Percentiles rank a stretch among this genome's conserved stretches.
Conservation (phyloP, 2,113 vertebrate genomes). For the Sander lucioperca region DNA sequence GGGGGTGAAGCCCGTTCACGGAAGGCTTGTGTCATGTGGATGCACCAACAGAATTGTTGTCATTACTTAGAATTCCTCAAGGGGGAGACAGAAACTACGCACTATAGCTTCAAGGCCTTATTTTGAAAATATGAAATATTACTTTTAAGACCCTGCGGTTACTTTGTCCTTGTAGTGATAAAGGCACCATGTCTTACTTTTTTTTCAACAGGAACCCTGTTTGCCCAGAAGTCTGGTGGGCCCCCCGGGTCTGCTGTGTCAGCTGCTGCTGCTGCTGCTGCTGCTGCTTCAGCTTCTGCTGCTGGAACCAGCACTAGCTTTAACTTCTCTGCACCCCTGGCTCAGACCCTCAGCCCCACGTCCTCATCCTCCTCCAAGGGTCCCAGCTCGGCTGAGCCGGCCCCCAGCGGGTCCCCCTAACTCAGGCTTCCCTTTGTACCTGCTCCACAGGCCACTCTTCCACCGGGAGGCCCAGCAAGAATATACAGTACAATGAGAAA, state of each 20-base stretch:
- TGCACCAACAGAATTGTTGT: no score
- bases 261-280: constrained; percentile 56
- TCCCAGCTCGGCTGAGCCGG: constrained; percentile 80
- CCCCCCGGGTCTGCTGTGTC: constrained; percentile 53
- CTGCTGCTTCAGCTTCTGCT: constrained; percentile 66
- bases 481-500: constrained; percentile 76
- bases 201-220: constrained; percentile 81
- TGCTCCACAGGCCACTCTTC: constrained; percentile 52
- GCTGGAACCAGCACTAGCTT: constrained; percentile 77
- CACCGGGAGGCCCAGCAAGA: constrained; percentile 66
- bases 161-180: background rate
- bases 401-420: constrained; percentile 83
- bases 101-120: no score
- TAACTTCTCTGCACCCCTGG: constrained; percentile 70
- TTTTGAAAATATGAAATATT: no score
- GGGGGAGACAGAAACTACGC: no score
- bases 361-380: constrained; percentile 84
- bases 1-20: no score
- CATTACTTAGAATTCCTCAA: no score
- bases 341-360: constrained; percentile 82
- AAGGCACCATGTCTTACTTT: background rate
- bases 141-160: no score
- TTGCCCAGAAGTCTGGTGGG: constrained; percentile 83
- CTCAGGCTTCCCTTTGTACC: constrained; percentile 34
- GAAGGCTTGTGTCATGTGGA: no score